These are phyloP conservation scores for Trachymyrmex septentrionalis DNA, from an alignment of 1,140 invertebrate species.

Conservation along the genomic window DNA sequence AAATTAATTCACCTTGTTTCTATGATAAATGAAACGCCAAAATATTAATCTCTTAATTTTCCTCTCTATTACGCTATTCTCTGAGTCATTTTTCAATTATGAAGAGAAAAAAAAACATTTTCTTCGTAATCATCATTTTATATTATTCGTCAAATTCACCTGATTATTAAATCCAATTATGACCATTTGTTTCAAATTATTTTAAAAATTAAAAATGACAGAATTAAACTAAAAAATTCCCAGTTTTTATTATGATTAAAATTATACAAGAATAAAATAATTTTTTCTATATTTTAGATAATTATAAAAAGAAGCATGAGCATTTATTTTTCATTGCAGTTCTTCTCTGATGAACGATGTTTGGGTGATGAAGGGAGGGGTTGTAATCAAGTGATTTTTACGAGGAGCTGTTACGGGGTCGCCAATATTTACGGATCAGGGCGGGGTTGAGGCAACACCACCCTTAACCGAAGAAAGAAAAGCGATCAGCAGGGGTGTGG, in stretches of 20 bases:
- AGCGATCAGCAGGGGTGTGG: constrained; percentile 50
- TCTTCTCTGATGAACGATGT: constrained; percentile 29
- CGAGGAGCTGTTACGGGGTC: constrained; percentile 74
- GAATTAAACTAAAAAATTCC: neutral
- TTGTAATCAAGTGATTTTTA: constrained; percentile 81
- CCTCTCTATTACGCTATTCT: constrained; percentile 36
- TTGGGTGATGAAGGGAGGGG: constrained; percentile 69
- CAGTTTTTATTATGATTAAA: neutral
- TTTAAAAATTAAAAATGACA: neutral
- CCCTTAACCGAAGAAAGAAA: constrained; percentile 66
- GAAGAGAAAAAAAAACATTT: constrained; percentile 13
- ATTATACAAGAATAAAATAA: neutral
- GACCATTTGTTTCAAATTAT: neutral
- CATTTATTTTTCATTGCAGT: constrained; percentile 21
- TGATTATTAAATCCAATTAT: constrained; percentile 22
- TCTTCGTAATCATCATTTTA: neutral
- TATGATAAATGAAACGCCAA: constrained; percentile 65
- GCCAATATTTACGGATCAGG: constrained; percentile 80
- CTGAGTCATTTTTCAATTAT: neutral
- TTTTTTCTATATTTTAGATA: neutral
- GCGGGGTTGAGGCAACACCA: constrained; percentile 68
- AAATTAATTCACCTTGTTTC: constrained; percentile 65
- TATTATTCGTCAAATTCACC: neutral
- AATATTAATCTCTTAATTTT: constrained; percentile 68
- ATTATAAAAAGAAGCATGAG: neutral